These are phyloP conservation scores for Cosmopolites sordidus DNA, from an alignment of 2,888 invertebrate species.

Conservation along the genomic window DNA sequence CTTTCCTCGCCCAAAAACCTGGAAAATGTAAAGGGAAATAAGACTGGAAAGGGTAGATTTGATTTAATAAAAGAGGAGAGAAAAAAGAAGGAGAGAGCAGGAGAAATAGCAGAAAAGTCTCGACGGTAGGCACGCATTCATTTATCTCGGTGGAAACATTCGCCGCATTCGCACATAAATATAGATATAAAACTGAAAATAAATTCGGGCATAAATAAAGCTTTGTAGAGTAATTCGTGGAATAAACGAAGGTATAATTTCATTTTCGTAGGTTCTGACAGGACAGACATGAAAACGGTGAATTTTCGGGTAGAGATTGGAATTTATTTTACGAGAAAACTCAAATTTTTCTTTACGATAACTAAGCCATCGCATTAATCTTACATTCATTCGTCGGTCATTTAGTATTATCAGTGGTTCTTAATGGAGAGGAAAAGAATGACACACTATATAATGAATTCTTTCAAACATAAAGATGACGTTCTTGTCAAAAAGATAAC, in stretches of 20 bases:
- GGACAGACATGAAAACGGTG: neutral
- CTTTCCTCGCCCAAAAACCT: too few relatives aligned
- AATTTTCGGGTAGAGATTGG: neutral
- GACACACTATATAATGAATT: too few relatives aligned
- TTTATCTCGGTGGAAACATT: conserved; percentile 17
- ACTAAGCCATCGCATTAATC: neutral
- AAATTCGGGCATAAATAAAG: conserved; percentile 16
- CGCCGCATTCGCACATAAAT: conserved; percentile 15
- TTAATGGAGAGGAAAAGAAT: too few relatives aligned
- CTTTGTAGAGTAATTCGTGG: neutral
- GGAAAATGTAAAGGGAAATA: too few relatives aligned
- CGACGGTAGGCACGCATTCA: conserved; percentile 15
- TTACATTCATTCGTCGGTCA: neutral
- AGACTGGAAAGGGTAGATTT: too few relatives aligned
- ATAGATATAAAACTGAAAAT: conserved; percentile 18
- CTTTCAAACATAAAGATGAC: too few relatives aligned
- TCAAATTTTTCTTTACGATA: neutral
- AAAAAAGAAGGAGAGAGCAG: too few relatives aligned
- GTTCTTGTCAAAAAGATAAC: too few relatives aligned
- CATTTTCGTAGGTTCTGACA: neutral
- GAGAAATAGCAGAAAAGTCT: conserved; percentile 14
- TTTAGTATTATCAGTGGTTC: too few relatives aligned
- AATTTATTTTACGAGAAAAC: neutral
- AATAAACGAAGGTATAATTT: neutral
- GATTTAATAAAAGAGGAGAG: too few relatives aligned